Evolutionary conservation across 2,113 vertebrate species (phyloP), one percentile per base, ranked within the genome.

Genomic region (Peromyscus leucopus): DNA sequence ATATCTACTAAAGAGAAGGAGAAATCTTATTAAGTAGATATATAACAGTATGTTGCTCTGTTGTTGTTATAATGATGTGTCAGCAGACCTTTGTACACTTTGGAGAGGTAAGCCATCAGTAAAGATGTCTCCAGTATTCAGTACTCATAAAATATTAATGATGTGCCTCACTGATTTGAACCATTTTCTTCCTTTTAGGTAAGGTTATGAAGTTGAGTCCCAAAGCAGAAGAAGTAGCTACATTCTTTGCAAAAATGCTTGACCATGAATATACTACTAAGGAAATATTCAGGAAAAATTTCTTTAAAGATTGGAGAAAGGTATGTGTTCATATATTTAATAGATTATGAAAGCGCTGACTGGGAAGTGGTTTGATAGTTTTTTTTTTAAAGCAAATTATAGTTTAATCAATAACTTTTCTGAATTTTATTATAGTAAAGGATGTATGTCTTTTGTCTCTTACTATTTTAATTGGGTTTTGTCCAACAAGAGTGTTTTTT

Each of bases 241-340:
- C 99, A 0, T 99, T 99, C 98, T 99, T 99, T 98, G 99, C 99
- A 97, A 99, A 99, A 99, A 99, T 99, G 99, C 99, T 99, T 95
- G 99, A 99, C 97, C 99, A 99, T 10, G 99, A 99, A 97, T 99
- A 99, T 98, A 99, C 99, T 98, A 99, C 99, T 89, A 99, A 99
- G 98, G 99, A 99, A 93, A 99, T 99, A 98, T 99, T 99, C 98
- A 99, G 99, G 98, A 99, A 99, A 99, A 99, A 99, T 98, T 99
- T 99, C 96, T 99, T 99, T 97, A 99, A 99, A 97, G 99, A 99
- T 98, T 99, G 99, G 99, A 99, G 99, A 96, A 99, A 99, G 99
- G 99, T 99, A 98, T 97, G 19, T 82, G 33, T 95, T 96, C 80
- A 85, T 95, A 91, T 96, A 63, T 28, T 94, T 94, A 89, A 67